Evolutionary conservation across 2,113 vertebrate species (phyloP), one percentile per base, ranked within the genome.

Genomic region (Centrocercus urophasianus): DNA sequence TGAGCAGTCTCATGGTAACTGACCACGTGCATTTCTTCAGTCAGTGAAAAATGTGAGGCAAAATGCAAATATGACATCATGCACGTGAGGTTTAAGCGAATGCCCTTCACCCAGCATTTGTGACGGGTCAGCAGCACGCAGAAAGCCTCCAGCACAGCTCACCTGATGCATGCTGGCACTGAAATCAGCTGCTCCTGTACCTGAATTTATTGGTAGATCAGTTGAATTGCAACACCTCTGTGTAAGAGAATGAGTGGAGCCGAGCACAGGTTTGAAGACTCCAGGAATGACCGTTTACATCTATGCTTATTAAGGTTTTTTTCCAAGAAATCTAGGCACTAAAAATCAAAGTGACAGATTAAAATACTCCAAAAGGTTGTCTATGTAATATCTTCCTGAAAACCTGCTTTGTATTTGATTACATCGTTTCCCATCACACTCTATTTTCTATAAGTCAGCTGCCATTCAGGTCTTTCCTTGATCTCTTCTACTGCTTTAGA

Each of bases 21-120:
- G 60, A 83, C 45, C 60, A 20, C 4, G 34, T 50, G 78, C n/a
- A 30, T 25, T 83, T 72, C 38, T 84, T 63, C 1, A 74, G 38
- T 69, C 73, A 50, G 14, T 12, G 69, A 86, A 88, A 93, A 89
- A 94, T 5, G 25, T 54, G 43, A 47, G 36, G 54, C 28, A n/a
- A 71, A 81, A 92, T 4, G 28, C 78, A 75, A 61, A 45, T 3
- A 32, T 57, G 90, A 94, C 86, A 22, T 90, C 83, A 86, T 24
- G 40, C 38, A n/a, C 17, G 5, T 1, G 40, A 66, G 56, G 60
- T 19, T 66, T 45, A 63, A 38, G 88, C 72, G 88, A 50, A 38
- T 47, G 4, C 50, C 57, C 40, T 36, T 89, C 71, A 28, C 63
- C 11, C 52, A 8, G 76, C 0, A 1, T 17, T 71, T 3, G 17